Base-by-base conservation (phyloP, 2,888 invertebrate species). In the Halictus quadricinctus region DNA sequence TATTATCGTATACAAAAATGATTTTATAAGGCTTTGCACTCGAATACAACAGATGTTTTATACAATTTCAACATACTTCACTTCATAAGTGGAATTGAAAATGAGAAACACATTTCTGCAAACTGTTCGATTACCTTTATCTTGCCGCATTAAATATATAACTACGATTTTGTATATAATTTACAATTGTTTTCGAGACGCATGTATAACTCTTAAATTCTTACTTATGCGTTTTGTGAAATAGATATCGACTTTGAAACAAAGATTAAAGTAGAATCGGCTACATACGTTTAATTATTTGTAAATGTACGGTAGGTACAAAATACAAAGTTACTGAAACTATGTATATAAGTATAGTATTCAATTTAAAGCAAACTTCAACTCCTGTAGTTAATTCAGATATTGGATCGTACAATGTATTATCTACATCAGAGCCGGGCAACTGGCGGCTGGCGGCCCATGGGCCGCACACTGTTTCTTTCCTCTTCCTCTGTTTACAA, bases 341-440 rank as follows among this genome's bases (percentile, higher is more conserved):
- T 36, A n/a, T 36, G 5, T 36, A 36, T 36, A 36, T 36, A 36
- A 21, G n/a, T 58, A 72, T 48, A 73, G 41, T 0, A 18, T 83
- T 79, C 43, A 25, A 85, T 83, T 85, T 73, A 15, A 85, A 85
- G 64, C 64, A 36, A 46, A 43, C 46, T 79, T 79, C 15, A 10
- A 85, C 85, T 84, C 72, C 80, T 58, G 2, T 13, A 75, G 48
- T 84, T 84, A 80, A 64, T 15, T 41, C 66, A 80, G 54, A 13
- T 80, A 77, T 41, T 69, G 29, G 15, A 29, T 29, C 29, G 7
- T 29, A 36, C 36, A 36, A 36, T 36, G 36, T 36, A 36, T 36
- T 36, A 36, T 36, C 36, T 36, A 36, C 36, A 36, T 36, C 36
- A 36, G 2, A 36, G 36, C 36, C 36, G 2, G 36, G 36, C 36